phyloP scores from a whole-genome alignment of 2,113 vertebrate genomes.

The Dicerorhinus sumatrensis region DNA sequence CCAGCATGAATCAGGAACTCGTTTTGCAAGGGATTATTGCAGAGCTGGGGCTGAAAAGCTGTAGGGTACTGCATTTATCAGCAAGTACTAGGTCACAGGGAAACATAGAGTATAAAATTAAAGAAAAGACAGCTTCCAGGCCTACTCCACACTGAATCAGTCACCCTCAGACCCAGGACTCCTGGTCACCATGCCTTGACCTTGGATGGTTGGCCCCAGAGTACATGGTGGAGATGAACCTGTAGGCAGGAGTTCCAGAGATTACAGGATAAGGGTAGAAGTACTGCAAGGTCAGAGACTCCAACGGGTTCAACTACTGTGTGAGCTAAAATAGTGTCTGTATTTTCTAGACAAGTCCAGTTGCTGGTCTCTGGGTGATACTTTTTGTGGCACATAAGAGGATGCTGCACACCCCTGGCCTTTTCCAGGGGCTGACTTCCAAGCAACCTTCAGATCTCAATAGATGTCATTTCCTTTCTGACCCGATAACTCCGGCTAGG shows the following conservation, averaged over 20 bases:
- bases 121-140: neutral
- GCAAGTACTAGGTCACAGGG: neutral
- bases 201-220: neutral
- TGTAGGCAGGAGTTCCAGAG: neutral
- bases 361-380: neutral
- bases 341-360: neutral
- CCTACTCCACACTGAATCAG: neutral
- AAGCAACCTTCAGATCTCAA: neutral
- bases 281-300: neutral
- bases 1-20: neutral
- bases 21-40: neutral
- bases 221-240: neutral
- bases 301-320: neutral
- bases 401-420: neutral
- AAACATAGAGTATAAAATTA: neutral
- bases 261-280: neutral
- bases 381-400: neutral
- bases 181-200: neutral
- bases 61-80: neutral
- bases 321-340: neutral
- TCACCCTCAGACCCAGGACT: neutral
- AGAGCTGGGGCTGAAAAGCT: neutral
- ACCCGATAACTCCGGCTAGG: neutral
- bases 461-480: neutral
- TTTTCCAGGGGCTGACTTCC: neutral